Evolutionary conservation across 1,140 invertebrate genomes (phyloP).

Genomic region (Apis cerana): DNA sequence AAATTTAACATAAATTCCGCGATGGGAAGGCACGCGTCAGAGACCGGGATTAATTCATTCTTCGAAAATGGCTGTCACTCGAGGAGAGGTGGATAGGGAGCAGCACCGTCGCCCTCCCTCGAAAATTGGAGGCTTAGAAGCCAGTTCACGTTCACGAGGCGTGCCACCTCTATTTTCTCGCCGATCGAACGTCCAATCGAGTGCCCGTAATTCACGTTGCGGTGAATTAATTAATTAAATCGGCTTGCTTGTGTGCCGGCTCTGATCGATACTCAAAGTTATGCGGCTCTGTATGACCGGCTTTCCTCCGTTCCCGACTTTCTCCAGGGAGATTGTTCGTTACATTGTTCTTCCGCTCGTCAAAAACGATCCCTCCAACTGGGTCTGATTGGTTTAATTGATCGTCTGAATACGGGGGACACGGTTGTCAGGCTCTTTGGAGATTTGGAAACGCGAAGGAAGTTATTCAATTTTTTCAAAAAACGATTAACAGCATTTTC

Average conservation of each 20-base stretch:
- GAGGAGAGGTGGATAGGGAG: background rate
- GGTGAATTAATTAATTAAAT: constrained; percentile 62
- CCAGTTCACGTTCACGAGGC: background rate
- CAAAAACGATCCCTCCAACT: background rate
- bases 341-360: background rate
- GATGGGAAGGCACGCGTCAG: background rate
- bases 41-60: background rate
- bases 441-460: too few relatives aligned
- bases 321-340: background rate
- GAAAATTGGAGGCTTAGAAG: constrained; percentile 26
- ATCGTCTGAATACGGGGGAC: too few relatives aligned
- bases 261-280: constrained; percentile 62
- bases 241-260: constrained; percentile 35
- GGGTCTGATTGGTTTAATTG: background rate
- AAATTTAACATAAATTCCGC: background rate
- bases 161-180: constrained; percentile 46
- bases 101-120: background rate
- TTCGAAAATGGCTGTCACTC: background rate
- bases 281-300: constrained; percentile 21
- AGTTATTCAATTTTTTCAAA: too few relatives aligned
- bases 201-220: constrained; percentile 54
- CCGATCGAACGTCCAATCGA: constrained; percentile 51
- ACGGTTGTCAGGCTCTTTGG: too few relatives aligned
- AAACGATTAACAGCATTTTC: too few relatives aligned
- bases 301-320: background rate